Evolutionary conservation across 1,140 invertebrate genomes (phyloP), one percentile per base, ranked within the genome.

Genomic region (Bombus polaris): DNA sequence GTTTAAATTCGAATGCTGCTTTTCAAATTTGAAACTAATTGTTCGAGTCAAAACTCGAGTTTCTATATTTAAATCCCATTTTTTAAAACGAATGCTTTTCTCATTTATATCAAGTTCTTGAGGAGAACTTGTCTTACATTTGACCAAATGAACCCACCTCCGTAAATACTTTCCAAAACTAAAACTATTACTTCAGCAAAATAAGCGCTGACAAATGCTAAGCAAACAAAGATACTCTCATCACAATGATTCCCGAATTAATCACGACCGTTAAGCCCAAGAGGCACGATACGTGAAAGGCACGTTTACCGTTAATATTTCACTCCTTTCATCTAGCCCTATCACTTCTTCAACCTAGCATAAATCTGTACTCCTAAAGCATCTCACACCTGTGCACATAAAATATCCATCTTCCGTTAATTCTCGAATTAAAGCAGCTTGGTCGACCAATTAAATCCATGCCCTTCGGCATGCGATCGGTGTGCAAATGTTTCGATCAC

Each of bases 361-460:
- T 28, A 71, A 37, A 15, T 5, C 39, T 13, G 22, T 2, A 72
- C 3, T 22, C 18, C 25, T 13, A 15, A 22, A 47, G 15, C 44
- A 13, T 8, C 10, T 12, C 9, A 22, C 73, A 13, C 44, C 28
- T 44, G 44, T 22, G 32, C 44, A 74, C 44, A 53, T 75, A 53
- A 75, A 75, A 75, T 75, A 75, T 53, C 44, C 22, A 75, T 75
- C 53, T 75, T 35, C 44, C 73, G 42, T 35, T 75, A 75, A 35
- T 32, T 22, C 32, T 75, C 44, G 44, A 75, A 75, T 35, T 25
- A 42, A 57, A 57, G 35, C 42, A 68, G 74, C 37, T 3, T n/a
- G 39, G n/a, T 9, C n/a, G 28, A 22, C 44, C 74, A 57, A 83
- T 78, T 80, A 79, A 85, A 85, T 28, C 39, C 32, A 12, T 35